Evolutionary conservation across 2,797 vertebrate species (phyloP).

Genomic region (Podarcis lilfordi): DNA sequence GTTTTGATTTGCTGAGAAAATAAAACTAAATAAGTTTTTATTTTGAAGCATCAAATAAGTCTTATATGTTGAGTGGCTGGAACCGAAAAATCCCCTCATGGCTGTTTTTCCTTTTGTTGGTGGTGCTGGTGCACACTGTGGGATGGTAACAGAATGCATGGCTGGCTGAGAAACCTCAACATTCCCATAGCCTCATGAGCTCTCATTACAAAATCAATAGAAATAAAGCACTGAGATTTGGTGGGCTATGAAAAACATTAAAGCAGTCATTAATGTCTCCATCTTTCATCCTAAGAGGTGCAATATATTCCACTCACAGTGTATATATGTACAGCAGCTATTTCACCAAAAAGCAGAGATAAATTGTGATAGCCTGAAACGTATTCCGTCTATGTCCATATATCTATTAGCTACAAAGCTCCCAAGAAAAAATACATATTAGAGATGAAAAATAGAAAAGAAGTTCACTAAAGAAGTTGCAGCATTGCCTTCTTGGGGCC

Average conservation of each 20-base stretch:
- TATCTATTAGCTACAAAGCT: background rate
- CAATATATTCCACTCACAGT: background rate
- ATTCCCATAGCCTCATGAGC: conserved; percentile 17
- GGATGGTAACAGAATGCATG: background rate
- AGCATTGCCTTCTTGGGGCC: background rate
- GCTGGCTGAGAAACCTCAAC: conserved; percentile 26
- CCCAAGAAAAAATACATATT: background rate
- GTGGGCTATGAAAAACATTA: conserved; percentile 36
- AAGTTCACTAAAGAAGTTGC: background rate
- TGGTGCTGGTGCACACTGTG: background rate
- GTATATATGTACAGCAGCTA: background rate
- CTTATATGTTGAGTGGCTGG: background rate
- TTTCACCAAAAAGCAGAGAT: conserved; percentile 9
- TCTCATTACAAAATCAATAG: conserved; percentile 56
- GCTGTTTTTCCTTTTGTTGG: background rate
- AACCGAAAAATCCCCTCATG: background rate
- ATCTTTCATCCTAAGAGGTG: background rate
- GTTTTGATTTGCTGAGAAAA: background rate
- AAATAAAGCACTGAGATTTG: conserved; percentile 4
- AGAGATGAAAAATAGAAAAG: background rate
- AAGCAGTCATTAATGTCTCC: conserved; percentile 23
- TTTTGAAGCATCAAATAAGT: background rate
- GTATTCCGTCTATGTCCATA: background rate
- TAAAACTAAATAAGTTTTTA: background rate
- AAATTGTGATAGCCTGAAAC: background rate